phyloP scores from a whole-genome alignment of 2,888 invertebrate genomes.

The Tetramorium bicarinatum region DNA sequence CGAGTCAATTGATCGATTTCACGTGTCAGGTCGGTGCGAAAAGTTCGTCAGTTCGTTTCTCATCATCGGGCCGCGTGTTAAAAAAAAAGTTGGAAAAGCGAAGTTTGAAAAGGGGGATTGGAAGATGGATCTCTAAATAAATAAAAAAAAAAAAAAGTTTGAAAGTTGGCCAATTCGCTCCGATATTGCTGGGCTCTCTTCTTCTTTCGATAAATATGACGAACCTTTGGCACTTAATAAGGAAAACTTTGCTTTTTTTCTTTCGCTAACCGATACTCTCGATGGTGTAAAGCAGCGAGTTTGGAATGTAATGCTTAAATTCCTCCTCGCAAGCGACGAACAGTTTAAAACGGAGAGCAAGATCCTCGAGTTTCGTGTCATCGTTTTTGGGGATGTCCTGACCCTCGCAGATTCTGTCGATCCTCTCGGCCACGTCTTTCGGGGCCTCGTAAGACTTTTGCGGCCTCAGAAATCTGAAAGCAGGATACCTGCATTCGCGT shows the following conservation, averaged over 20 bases:
- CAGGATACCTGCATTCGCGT: background rate
- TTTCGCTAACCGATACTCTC: conserved; percentile 89
- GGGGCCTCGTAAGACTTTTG: conserved; percentile 92
- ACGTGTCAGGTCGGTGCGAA: too few relatives aligned
- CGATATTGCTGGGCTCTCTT: background rate
- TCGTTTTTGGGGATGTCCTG: conserved; percentile 87
- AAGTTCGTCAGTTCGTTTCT: conserved; percentile 2
- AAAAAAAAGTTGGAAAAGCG: background rate
- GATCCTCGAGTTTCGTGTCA: conserved; percentile 86
- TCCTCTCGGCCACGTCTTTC: conserved; percentile 88
- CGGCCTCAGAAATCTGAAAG: conserved; percentile 91
- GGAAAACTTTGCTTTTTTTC: background rate
- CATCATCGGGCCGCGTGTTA: background rate
- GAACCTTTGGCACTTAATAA: background rate
- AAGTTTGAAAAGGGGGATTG: background rate
- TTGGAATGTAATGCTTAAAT: conserved; percentile 93
- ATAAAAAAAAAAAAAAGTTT: background rate
- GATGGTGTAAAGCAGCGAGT: conserved; percentile 92
- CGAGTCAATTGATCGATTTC: conserved; percentile 9
- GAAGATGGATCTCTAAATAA: conserved; percentile 1
- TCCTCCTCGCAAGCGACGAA: conserved; percentile 90
- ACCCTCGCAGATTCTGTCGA: conserved; percentile 89
- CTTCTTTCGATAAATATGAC: background rate
- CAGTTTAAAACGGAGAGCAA: conserved; percentile 89
- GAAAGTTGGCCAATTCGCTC: background rate